Base-by-base conservation (phyloP, 1,140 invertebrate species). In the Nasonia giraulti region DNA sequence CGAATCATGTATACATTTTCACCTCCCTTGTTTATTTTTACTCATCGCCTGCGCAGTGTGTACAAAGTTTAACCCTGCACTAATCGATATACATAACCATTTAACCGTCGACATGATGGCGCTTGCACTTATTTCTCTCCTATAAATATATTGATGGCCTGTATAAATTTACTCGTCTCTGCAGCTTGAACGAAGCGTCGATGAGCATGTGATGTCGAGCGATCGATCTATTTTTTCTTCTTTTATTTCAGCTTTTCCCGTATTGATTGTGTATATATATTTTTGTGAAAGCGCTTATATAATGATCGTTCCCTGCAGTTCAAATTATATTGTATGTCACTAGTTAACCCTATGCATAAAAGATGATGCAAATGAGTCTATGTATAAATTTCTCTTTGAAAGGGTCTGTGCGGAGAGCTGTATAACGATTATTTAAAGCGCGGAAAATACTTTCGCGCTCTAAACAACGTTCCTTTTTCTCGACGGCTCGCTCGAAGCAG, bases 31-130 rank as follows among this genome's bases (percentile, higher is more conserved):
- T 77, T 69, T 69, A 62, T 50, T 76, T 31, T 33, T 80, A 50
- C 20, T 80, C 37, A 17, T 66, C 12, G n/a, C 4, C 47, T 85
- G 40, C 78, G 40, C 78, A 44, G 68, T 86, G 50, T 86, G 10
- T 33, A 62, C 55, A 62, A 74, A 66, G 4, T 83, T 86, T 86
- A 86, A 86, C 81, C 77, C 78, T 40, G 82, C 76, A 83, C 82
- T 86, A 86, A 86, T 83, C 20, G 27, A 78, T 17, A 31, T 62
- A 68, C 33, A 33, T 71, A 81, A 80, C 40, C 12, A 77, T 77
- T 80, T 78, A 50, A 66, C 17, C 44, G 73, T 81, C n/a, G 12
- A 66, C 66, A 80, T 75, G n/a, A 74, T 75, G 71, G 31, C 79
- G 83, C 75, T 83, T 85, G 85, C 75, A 82, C 75, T 85, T 82